Evolutionary conservation across 2,113 vertebrate genomes (phyloP), one percentile per base, ranked within the genome.

Genomic region (Lophochroa leadbeateri): DNA sequence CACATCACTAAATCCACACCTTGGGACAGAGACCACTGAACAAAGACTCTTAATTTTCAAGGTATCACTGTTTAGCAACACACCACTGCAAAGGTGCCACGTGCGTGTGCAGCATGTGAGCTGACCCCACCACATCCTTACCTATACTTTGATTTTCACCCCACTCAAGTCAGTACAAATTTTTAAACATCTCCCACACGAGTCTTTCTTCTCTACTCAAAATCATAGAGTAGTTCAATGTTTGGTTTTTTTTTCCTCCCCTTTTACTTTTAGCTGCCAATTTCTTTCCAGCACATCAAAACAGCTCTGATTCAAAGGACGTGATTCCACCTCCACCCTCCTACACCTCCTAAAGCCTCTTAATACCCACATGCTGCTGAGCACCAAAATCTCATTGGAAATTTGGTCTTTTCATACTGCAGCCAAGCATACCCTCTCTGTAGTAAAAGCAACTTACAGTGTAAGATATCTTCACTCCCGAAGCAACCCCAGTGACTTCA

Each of bases 261-360:
- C 14, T 47, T 60, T 90, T 12, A 58, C 61, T 58, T 58, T 58
- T n/a, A 90, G 70, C 79, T 74, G 58, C 27, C 72, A 77, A 33
- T 44, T 86, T 65, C 67, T 79, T 58, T 67, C 68, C 9, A 57
- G 64, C 37, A 43, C 28, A 68, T 85, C 80, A 92, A 77, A 95
- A 55, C 80, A 86, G 57, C 93, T 94, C 95, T 74, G 69, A 96
- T 76, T 94, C 91, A 72, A 94, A 91, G 60, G 89, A 86, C 65
- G 28, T 67, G 57, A 77, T 94, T 94, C 86, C 81, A 91, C 33
- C 89, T 84, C 72, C 87, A 70, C 77, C 64, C 86, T 88, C 89
- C 86, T 81, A 84, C 94, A 61, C 71, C 83, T 95, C 76, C 53
- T 78, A 65, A 81, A 69, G 60, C 72, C 93, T 83, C 71, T 80